A percentile compares a stretch with the other conserved stretches of the same genome.
Conservation (phyloP, 2,113 vertebrate genomes). For the Colius striatus region DNA sequence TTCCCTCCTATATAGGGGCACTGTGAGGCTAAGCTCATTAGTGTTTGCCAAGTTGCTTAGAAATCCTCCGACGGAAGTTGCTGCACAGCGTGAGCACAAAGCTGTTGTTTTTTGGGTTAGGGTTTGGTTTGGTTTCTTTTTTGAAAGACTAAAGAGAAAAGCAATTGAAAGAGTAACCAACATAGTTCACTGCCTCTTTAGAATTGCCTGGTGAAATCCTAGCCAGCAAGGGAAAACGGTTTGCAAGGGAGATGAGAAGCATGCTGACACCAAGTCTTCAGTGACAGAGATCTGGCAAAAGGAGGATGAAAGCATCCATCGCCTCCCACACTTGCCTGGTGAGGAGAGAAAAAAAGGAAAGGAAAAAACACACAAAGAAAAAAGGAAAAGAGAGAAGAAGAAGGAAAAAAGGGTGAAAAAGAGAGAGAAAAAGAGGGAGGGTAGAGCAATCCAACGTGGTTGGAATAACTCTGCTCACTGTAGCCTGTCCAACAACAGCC, state of each 20-base stretch:
- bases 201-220: constrained; percentile 17
- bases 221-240: neutral
- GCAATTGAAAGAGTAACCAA: constrained; percentile 24
- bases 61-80: neutral
- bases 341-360: neutral
- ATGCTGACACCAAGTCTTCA: neutral
- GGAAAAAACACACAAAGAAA: no score
- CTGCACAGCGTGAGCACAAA: neutral
- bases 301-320: neutral
- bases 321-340: neutral
- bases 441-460: neutral
- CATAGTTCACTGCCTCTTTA: constrained; percentile 14
- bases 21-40: neutral
- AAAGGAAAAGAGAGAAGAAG: neutral
- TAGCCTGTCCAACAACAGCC: constrained; percentile 43
- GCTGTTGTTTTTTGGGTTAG: neutral
- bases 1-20: neutral
- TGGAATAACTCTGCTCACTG: constrained; percentile 30
- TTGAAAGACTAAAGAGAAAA: constrained; percentile 3
- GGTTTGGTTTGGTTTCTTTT: neutral
- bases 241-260: neutral
- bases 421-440: neutral
- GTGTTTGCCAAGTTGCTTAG: neutral
- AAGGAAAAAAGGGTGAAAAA: neutral
- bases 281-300: neutral